These are phyloP conservation scores for Sapayoa aenigma DNA, from an alignment of 2,113 vertebrate genomes.

Conservation along the genomic window DNA sequence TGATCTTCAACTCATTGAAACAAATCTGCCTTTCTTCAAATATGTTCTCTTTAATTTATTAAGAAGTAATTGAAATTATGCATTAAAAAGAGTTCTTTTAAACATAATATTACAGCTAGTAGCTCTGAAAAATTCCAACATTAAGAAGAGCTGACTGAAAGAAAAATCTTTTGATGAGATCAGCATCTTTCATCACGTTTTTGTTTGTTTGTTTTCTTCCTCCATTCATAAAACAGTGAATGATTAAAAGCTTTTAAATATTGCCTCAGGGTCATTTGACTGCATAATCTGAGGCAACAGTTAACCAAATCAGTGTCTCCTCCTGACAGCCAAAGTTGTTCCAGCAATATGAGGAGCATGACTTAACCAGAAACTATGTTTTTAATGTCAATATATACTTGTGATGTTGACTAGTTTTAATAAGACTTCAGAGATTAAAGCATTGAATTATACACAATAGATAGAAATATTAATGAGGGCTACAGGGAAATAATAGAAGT, in stretches of 20 bases:
- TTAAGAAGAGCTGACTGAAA: not conserved
- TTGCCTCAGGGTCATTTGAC: not conserved
- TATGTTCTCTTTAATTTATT: not conserved
- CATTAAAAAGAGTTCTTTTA: not conserved
- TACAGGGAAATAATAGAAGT: not conserved
- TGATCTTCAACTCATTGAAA: not conserved
- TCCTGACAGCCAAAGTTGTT: not conserved
- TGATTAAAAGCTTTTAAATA: not conserved
- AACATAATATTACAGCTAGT: not conserved
- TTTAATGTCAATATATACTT: not conserved
- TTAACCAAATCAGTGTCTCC: not conserved
- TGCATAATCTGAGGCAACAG: not conserved
- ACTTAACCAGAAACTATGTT: not conserved
- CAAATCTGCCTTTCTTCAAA: not conserved
- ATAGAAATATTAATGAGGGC: slow-evolving; percentile 12
- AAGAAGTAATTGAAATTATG: not conserved
- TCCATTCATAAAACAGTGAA: not conserved
- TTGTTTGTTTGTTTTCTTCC: not conserved
- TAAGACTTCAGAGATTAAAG: not conserved
- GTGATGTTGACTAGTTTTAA: not conserved
- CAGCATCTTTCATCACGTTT: not conserved
- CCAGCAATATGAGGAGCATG: not conserved
- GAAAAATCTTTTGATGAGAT: not conserved
- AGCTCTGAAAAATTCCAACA: not conserved
- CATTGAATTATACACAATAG: slow-evolving; percentile 17